Conservation (phyloP, 2,113 vertebrate genomes). For the Heterochromis multidens region DNA sequence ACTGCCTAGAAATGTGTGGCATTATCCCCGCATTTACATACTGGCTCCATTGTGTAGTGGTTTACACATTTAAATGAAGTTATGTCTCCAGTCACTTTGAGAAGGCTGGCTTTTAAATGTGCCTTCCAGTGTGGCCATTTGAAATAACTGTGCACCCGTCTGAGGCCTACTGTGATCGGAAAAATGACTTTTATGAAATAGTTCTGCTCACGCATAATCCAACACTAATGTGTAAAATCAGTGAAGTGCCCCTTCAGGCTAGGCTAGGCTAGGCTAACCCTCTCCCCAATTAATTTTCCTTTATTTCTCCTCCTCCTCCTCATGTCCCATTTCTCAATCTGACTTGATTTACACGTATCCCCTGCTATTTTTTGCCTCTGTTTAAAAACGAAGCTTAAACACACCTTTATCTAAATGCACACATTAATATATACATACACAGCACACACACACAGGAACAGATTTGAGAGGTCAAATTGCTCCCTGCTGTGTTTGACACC, state of each 20-base stretch:
- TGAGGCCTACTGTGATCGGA: background rate
- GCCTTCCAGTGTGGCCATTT: background rate
- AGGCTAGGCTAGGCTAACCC: background rate
- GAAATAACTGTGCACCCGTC: too few species aligned
- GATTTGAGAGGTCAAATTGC: conserved; percentile 56
- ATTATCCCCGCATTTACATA: background rate
- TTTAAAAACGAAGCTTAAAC: background rate
- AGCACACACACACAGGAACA: background rate
- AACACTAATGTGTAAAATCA: background rate
- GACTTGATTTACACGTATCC: background rate
- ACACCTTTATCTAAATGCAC: background rate
- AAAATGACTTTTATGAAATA: background rate
- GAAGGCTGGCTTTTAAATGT: background rate
- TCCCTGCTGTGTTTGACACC: conserved; percentile 53
- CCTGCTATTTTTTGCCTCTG: background rate
- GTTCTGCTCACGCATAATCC: background rate
- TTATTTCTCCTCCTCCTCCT: background rate
- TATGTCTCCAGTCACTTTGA: background rate
- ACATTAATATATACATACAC: background rate
- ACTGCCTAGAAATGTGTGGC: background rate
- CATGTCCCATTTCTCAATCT: background rate
- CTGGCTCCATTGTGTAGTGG: background rate
- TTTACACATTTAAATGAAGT: background rate
- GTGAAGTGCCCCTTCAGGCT: background rate
- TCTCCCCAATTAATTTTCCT: background rate